phyloP scores from a whole-genome alignment of 2,113 vertebrate species.

The Bostrychus sinensis region DNA sequence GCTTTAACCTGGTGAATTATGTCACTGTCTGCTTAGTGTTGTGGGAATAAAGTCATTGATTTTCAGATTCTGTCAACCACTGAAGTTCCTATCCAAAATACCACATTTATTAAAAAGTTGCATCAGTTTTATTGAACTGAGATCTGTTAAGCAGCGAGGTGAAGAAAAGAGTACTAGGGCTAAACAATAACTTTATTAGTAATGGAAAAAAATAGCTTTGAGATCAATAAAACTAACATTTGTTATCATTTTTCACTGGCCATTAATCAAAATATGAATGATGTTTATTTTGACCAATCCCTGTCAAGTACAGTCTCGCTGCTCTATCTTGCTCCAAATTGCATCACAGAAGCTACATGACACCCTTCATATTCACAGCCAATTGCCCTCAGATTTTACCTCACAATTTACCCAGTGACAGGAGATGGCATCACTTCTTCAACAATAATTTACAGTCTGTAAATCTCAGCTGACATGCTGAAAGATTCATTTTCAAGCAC shows the following conservation, averaged over 20 bases:
- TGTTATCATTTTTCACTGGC: neutral
- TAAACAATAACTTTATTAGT: too few species aligned
- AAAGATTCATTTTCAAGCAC: neutral
- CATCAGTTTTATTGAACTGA: too few species aligned
- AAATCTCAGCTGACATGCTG: neutral
- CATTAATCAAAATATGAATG: neutral
- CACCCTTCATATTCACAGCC: conserved; percentile 10
- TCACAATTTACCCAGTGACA: conserved; percentile 1
- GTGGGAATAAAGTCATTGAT: too few species aligned
- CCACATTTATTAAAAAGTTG: too few species aligned
- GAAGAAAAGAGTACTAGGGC: too few species aligned
- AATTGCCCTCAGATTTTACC: conserved; percentile 11
- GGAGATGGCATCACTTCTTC: conserved; percentile 11
- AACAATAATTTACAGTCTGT: neutral
- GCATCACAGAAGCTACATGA: conserved; percentile 9
- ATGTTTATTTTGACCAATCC: neutral
- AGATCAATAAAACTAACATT: neutral
- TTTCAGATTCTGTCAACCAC: too few species aligned
- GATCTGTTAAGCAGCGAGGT: too few species aligned
- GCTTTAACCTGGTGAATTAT: too few species aligned
- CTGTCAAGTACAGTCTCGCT: neutral
- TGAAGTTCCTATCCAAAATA: too few species aligned
- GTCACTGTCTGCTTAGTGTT: too few species aligned
- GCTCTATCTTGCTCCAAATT: neutral
- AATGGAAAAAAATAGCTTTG: too few species aligned